Percentiles rank a stretch among this genome's conserved stretches.
Conservation (phyloP, 2,797 vertebrate species). For the Enteromius anoplus region DNA sequence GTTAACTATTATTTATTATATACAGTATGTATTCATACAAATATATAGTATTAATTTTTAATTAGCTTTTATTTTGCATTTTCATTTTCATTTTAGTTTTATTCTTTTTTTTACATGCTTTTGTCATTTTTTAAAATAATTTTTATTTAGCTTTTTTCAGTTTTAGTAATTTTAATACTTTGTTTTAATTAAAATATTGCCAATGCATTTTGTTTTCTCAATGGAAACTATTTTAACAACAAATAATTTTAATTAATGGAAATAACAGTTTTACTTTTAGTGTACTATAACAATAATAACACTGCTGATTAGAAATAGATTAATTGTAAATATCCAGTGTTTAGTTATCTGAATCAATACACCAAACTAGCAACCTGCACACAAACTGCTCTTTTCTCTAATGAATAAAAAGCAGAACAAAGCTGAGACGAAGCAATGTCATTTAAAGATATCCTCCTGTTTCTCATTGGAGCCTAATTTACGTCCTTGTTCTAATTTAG, state of each 20-base stretch:
- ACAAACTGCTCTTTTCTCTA: background rate
- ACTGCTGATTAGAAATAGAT: background rate
- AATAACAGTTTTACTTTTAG: background rate
- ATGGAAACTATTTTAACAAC: background rate
- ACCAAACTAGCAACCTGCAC: background rate
- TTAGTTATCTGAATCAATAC: background rate
- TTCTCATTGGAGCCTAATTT: conserved; percentile 35
- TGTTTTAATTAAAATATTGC: background rate
- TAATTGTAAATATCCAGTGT: background rate
- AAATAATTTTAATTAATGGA: background rate
- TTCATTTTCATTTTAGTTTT: background rate
- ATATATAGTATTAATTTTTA: background rate
- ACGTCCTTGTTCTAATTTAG: conserved; percentile 52
- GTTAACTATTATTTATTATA: too few species aligned
- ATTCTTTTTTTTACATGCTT: background rate
- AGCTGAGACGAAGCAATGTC: background rate
- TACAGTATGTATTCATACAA: too few species aligned
- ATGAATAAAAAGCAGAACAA: conserved; percentile 8
- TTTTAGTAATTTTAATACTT: background rate
- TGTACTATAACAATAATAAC: background rate
- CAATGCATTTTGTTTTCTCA: background rate
- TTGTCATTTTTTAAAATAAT: background rate
- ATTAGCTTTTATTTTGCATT: background rate
- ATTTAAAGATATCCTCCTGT: conserved; percentile 29
- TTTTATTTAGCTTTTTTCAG: background rate